Conservation (phyloP, 1,140 invertebrate genomes). For the Medauroidea extradentata region DNA sequence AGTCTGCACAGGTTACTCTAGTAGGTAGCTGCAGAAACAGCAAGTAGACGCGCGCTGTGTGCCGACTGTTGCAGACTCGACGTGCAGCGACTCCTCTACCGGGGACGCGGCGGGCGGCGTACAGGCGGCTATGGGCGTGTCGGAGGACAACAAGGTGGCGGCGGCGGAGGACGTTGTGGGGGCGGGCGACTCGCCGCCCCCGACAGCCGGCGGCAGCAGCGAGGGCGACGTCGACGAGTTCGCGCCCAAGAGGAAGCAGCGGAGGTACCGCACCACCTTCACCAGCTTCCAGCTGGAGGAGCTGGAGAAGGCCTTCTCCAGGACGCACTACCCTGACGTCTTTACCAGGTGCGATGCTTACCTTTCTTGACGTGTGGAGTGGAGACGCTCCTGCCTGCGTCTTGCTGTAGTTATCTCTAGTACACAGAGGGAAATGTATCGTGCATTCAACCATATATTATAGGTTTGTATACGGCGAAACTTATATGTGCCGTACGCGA, state of each 20-base stretch:
- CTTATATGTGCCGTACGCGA: no score
- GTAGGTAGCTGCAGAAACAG: no score
- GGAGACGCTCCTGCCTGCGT: no score
- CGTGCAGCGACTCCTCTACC: no score
- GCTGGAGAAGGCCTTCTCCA: constrained; percentile 93
- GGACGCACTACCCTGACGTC: constrained; percentile 97
- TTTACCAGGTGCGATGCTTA: constrained; percentile 96
- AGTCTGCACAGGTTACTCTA: no score
- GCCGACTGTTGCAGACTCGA: no score
- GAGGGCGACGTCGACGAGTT: constrained; percentile 76
- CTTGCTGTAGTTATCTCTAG: no score
- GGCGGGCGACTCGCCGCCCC: constrained; percentile 5
- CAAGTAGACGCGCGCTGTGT: no score
- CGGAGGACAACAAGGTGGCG: not conserved
- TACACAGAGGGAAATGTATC: no score
- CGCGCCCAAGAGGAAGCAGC: constrained; percentile 81
- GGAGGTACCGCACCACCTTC: constrained; percentile 89
- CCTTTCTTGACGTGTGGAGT: no score
- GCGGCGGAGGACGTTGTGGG: not conserved
- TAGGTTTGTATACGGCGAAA: no score
- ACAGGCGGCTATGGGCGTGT: not conserved
- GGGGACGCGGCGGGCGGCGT: not conserved
- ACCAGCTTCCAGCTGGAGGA: constrained; percentile 95
- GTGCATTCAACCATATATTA: no score
- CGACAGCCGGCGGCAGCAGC: constrained; percentile 52